Evolutionary conservation across 1,140 invertebrate species (phyloP).

Genomic region (Ceratoteleas bidentatus): DNA sequence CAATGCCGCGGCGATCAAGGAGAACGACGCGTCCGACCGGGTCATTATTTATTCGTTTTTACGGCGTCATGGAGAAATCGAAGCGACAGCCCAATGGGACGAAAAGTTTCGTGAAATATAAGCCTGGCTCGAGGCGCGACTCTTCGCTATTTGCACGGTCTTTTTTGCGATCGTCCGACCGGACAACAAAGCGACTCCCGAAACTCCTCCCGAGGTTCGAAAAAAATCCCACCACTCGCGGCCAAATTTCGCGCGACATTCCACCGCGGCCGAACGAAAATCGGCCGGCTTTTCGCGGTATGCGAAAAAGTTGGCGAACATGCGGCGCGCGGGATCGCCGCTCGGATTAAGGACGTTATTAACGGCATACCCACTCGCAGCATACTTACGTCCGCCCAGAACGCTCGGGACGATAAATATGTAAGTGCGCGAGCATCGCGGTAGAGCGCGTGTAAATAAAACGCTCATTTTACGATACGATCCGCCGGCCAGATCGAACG

Average conservation of each 20-base stretch:
- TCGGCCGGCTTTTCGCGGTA: constrained; percentile 59
- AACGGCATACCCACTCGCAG: constrained; percentile 64
- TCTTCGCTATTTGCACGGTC: constrained; percentile 31
- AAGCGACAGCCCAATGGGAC: constrained; percentile 54
- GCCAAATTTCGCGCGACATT: too few species aligned
- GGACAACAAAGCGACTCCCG: constrained; percentile 24
- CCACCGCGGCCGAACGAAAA: constrained; percentile 48
- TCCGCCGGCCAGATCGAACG: constrained; percentile 61
- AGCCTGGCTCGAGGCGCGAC: constrained; percentile 38
- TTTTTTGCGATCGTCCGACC: constrained; percentile 14
- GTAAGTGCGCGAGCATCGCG: constrained; percentile 65
- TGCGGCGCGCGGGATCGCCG: constrained; percentile 52
- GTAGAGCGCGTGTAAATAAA: constrained; percentile 67
- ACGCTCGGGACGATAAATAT: constrained; percentile 66
- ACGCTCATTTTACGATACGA: constrained; percentile 67
- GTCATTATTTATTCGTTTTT: constrained; percentile 63
- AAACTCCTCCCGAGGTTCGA: not conserved
- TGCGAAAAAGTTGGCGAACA: constrained; percentile 61
- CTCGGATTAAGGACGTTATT: constrained; percentile 67
- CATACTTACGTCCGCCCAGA: constrained; percentile 67
- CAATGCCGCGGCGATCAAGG: constrained; percentile 59
- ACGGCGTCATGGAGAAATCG: constrained; percentile 58
- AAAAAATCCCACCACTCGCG: too few species aligned
- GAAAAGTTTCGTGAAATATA: constrained; percentile 55
- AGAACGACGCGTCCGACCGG: constrained; percentile 57